These are phyloP conservation scores for Protobothrops mucrosquamatus DNA, from an alignment of 2,113 vertebrate genomes.

Conservation along the genomic window DNA sequence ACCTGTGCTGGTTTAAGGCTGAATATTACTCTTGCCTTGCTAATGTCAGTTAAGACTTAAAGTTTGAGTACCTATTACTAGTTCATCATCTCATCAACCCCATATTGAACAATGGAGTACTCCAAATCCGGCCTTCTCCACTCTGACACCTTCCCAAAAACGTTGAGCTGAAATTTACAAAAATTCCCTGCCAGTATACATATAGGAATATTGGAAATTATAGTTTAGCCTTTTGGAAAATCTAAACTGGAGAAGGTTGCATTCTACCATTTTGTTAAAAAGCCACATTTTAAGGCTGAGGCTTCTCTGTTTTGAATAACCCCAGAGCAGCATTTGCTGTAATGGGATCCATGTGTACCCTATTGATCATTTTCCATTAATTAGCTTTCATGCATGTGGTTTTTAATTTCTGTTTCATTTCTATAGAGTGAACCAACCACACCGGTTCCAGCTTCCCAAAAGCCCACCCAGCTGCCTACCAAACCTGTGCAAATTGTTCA, in stretches of 20 bases:
- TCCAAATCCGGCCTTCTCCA: not conserved
- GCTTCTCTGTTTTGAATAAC: not conserved
- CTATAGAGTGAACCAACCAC: conserved; percentile 61
- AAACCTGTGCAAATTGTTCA: conserved; percentile 62
- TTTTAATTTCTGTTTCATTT: conserved; percentile 22
- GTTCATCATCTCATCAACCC: conserved; percentile 14
- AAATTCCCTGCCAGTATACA: not conserved
- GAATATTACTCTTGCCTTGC: not conserved
- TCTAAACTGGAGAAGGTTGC: not conserved
- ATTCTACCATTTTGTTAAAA: not conserved
- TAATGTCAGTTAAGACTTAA: not conserved
- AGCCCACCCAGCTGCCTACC: conserved; percentile 58
- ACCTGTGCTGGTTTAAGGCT: not conserved
- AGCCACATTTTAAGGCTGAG: not conserved
- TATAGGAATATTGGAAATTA: not conserved
- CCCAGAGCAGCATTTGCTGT: not conserved
- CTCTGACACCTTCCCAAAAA: not conserved
- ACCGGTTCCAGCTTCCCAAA: conserved; percentile 69
- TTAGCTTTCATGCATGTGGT: not conserved
- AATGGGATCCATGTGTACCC: not conserved
- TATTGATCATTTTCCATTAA: not conserved
- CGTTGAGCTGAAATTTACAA: not conserved
- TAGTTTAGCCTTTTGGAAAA: not conserved
- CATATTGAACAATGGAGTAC: conserved; percentile 14
- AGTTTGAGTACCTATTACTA: not conserved